These are phyloP conservation scores for Lepidothrix coronata DNA, from an alignment of 2,113 vertebrate species.

Conservation along the genomic window DNA sequence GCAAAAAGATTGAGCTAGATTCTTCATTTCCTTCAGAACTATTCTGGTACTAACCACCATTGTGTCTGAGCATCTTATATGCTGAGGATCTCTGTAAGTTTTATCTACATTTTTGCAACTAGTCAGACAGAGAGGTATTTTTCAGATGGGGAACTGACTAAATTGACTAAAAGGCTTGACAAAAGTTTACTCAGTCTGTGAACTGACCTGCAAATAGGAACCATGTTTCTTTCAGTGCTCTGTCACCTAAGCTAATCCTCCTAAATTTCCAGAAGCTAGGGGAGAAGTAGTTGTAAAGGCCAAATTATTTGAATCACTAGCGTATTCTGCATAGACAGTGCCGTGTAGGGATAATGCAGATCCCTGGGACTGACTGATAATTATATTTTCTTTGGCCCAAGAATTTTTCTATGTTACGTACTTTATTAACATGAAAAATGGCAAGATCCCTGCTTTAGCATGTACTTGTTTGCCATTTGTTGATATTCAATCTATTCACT, in stretches of 20 bases:
- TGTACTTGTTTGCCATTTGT: background rate
- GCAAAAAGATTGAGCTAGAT: background rate
- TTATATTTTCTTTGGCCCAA: background rate
- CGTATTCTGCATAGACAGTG: background rate
- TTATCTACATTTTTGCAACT: background rate
- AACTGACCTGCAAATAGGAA: background rate
- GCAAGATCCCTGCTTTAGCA: background rate
- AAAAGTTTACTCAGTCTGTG: background rate
- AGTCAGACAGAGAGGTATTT: background rate
- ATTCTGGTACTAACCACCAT: background rate
- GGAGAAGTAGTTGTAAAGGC: background rate
- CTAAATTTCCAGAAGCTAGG: background rate
- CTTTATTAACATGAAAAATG: background rate
- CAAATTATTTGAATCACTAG: background rate
- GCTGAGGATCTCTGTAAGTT: background rate
- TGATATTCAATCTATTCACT: background rate
- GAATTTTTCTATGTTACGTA: background rate
- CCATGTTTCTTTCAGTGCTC: background rate
- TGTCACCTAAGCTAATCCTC: background rate
- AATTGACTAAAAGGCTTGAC: background rate
- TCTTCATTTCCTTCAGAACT: background rate
- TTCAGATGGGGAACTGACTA: background rate
- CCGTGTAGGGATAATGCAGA: background rate
- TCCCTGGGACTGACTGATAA: background rate
- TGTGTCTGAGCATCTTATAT: background rate